These are phyloP conservation scores for Drosophila melanica DNA, from an alignment of 1,140 invertebrate species.

Conservation along the genomic window DNA sequence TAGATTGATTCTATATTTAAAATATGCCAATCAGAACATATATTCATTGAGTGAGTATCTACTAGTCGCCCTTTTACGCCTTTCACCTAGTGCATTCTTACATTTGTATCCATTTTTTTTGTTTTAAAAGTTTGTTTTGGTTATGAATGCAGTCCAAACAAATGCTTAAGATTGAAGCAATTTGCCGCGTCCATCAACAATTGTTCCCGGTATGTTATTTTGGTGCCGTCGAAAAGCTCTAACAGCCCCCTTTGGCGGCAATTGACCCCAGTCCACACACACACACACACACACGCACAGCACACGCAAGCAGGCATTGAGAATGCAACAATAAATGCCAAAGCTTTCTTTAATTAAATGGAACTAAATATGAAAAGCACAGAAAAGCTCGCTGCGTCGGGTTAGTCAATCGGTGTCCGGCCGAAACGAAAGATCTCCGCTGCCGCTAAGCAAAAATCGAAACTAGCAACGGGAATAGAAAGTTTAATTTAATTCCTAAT, in stretches of 20 bases:
- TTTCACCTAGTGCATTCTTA: no score
- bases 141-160: conserved; percentile 59
- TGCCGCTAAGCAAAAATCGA: conserved; percentile 62
- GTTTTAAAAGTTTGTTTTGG: conserved; percentile 48
- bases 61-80: no score
- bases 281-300: background rate
- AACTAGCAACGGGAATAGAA: conserved; percentile 61
- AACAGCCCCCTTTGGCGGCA: conserved; percentile 26
- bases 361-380: conserved; percentile 65
- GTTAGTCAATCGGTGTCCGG: conserved; percentile 84
- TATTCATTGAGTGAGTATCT: no score
- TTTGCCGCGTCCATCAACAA: conserved; percentile 59
- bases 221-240: conserved; percentile 48
- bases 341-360: conserved; percentile 77
- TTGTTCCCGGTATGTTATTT: conserved; percentile 30
- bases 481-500: conserved; percentile 28
- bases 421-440: conserved; percentile 84
- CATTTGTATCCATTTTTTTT: no score
- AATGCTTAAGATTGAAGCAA: conserved; percentile 51
- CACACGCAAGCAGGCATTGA: background rate
- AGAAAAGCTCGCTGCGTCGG: conserved; percentile 53
- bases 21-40: no score
- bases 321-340: conserved; percentile 69
- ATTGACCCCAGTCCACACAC: conserved; percentile 28
- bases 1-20: no score